Evolutionary conservation across 2,797 vertebrate genomes (phyloP), one percentile per base, ranked within the genome.

Genomic region (Cheirogaleus major): DNA sequence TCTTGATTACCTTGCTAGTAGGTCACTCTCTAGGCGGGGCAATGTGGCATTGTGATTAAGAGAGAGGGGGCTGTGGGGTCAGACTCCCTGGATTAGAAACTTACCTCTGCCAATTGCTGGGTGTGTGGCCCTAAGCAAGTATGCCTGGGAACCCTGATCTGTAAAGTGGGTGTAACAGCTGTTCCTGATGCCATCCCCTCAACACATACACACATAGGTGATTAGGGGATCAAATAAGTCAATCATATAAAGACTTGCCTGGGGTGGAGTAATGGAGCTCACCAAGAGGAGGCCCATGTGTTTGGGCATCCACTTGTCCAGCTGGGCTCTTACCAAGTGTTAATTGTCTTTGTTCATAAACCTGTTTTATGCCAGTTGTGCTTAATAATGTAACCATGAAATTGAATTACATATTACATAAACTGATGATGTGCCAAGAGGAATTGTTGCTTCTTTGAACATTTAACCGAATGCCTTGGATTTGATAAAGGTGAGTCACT

Each of bases 331-430:
- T 73, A 69, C 85, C 67, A 85, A 89, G 38, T 48, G 63, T 82
- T 95, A 43, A 95, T 86, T 91, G 85, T 86, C 90, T 97, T 81
- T 90, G 69, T 92, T 95, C 94, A 86, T 93, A 91, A 95, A 95
- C 92, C 75, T 91, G 15, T 81, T 79, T 84, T 72, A 59, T 95
- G 89, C 79, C 92, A 90, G 91, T 93, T 89, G 91, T 93, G 45
- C 69, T 97, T 97, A 88, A 85, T 95, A 89, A 50, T 89, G 73
- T 95, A 78, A 86, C 91, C 91, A 93, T 89, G 92, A 95, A 96
- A 96, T 87, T 80, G 85, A 96, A 96, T 96, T 96, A 96, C 96
- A 88, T 72, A 67, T 94, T 92, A 86, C 41, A 73, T 89, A 93
- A 95, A 89, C 45, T 52, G 88, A 86, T 90, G 84, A 63, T 81